A percentile compares a stretch with the other conserved stretches of the same genome.
Conservation (phyloP, 2,797 vertebrate genomes). For the Sebastes vulpes region DNA sequence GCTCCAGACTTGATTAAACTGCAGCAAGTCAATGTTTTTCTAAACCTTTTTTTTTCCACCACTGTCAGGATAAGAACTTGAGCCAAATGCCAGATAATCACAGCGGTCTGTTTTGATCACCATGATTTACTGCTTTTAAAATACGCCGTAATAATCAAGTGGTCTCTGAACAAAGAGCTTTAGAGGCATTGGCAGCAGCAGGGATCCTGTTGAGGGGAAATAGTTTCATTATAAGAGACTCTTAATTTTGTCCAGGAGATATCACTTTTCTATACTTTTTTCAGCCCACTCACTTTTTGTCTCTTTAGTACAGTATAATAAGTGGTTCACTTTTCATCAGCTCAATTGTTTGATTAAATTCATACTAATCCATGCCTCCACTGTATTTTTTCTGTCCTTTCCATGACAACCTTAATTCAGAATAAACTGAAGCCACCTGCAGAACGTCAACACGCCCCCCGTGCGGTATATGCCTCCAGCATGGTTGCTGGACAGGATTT, state of each 20-base stretch:
- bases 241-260: slow-evolving; percentile 14
- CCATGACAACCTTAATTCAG: background rate
- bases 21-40: slow-evolving; percentile 49
- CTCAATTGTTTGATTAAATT: slow-evolving; percentile 16
- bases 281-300: background rate
- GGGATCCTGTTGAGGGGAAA: slow-evolving; percentile 1
- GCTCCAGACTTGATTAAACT: slow-evolving; percentile 67
- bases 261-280: background rate
- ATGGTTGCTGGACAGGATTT: background rate
- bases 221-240: background rate
- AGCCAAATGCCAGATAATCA: slow-evolving; percentile 56
- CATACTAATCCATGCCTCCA: background rate
- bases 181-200: background rate
- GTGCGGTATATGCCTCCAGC: background rate
- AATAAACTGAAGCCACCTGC: slow-evolving; percentile 42
- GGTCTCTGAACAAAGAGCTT: slow-evolving; percentile 31
- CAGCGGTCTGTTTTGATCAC: slow-evolving; percentile 47
- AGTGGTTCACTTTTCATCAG: slow-evolving; percentile 12
- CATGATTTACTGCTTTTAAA: slow-evolving; percentile 39
- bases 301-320: background rate
- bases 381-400: background rate
- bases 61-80: slow-evolving; percentile 28
- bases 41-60: slow-evolving; percentile 25
- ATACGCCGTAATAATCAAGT: slow-evolving; percentile 31
- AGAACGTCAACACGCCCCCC: background rate